These are phyloP conservation scores for Podabrus alpinus DNA, from an alignment of 2,888 invertebrate species.

Conservation along the genomic window DNA sequence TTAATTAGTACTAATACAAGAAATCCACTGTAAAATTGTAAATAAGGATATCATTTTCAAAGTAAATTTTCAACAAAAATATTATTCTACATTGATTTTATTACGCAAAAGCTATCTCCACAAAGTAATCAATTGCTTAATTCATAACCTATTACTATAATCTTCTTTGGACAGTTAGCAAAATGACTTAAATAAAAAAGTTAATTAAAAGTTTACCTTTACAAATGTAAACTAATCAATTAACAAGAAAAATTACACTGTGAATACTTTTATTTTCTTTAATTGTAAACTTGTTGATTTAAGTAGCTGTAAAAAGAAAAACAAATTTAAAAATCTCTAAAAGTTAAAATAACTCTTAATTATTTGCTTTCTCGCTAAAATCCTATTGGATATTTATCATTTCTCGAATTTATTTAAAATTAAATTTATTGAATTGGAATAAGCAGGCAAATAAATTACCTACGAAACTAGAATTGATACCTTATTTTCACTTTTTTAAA, in stretches of 20 bases:
- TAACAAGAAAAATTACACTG: not conserved
- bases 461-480: not conserved
- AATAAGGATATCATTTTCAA: not conserved
- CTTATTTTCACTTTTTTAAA: not conserved
- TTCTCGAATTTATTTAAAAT: not conserved
- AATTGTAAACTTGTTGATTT: not conserved
- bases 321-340: not conserved
- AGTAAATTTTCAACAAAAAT: not conserved
- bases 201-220: not conserved
- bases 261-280: not conserved
- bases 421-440: not conserved
- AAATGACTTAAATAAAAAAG: not conserved
- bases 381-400: not conserved
- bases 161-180: not conserved
- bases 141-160: not conserved
- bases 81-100: not conserved
- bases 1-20: not conserved
- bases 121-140: not conserved
- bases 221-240: no score
- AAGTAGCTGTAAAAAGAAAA: not conserved
- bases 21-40: not conserved
- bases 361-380: not conserved
- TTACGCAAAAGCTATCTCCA: not conserved
- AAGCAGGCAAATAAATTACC: not conserved
- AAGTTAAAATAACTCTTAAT: not conserved